A percentile compares a stretch with the other conserved stretches of the same genome.
phyloP scores from a whole-genome alignment of 2,113 vertebrate species.

The Suncus etruscus region DNA sequence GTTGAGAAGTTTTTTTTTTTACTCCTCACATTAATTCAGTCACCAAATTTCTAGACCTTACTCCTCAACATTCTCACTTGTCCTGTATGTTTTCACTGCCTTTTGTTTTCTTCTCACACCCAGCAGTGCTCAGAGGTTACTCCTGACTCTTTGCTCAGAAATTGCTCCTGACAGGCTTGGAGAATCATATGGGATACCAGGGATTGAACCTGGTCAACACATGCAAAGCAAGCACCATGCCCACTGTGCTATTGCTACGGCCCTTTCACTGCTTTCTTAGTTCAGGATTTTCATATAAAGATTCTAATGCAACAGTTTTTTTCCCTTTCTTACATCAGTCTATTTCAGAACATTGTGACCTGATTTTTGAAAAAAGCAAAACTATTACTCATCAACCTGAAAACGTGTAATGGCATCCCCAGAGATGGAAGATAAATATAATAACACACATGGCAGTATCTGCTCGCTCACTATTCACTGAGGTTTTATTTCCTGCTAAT shows the following conservation, averaged over 20 bases:
- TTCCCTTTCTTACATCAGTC: neutral
- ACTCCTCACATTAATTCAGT: too few relatives aligned
- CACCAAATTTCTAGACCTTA: too few relatives aligned
- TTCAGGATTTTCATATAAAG: neutral
- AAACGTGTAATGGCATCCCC: neutral
- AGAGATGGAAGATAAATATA: neutral
- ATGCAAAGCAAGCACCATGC: too few relatives aligned
- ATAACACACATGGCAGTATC: neutral
- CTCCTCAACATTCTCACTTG: neutral
- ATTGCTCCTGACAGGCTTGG: too few relatives aligned
- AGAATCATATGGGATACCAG: too few relatives aligned
- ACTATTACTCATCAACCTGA: too few relatives aligned
- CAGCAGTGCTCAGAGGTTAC: too few relatives aligned
- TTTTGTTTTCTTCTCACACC: neutral
- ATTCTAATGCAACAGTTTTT: neutral
- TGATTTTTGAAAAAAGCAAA: too few relatives aligned
- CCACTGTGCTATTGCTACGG: too few relatives aligned
- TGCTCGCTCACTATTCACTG: neutral
- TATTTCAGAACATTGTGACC: neutral
- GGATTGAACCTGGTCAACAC: too few relatives aligned
- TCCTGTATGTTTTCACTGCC: neutral
- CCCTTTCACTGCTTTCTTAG: neutral
- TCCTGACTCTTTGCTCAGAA: too few relatives aligned
- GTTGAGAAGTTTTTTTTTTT: too few relatives aligned
- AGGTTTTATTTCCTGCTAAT: neutral